A percentile compares a stretch with the other conserved stretches of the same genome.
phyloP scores from a whole-genome alignment of 1,140 invertebrate genomes.

The Lasioglossum albipes region DNA sequence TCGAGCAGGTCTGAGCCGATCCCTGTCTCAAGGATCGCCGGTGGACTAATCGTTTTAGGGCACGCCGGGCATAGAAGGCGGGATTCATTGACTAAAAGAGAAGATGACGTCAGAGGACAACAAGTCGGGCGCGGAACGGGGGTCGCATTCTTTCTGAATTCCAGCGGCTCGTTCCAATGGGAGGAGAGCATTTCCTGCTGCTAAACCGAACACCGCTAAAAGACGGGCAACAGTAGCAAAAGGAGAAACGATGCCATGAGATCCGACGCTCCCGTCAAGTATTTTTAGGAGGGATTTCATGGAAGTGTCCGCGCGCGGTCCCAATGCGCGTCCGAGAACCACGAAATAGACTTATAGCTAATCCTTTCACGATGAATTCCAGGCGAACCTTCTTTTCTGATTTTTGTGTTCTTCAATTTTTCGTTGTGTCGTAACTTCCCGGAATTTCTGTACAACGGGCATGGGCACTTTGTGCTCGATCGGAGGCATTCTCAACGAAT shows the following conservation, averaged over 20 bases:
- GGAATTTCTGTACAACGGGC: slow-evolving; percentile 8
- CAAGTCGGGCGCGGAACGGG: slow-evolving; percentile 45
- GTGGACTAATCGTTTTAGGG: slow-evolving; percentile 41
- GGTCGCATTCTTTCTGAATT: slow-evolving; percentile 68
- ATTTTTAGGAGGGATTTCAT: slow-evolving; percentile 58
- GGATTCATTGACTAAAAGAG: slow-evolving; percentile 65
- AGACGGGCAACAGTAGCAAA: slow-evolving; percentile 31
- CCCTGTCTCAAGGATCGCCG: background rate
- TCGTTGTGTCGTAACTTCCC: background rate
- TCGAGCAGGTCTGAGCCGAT: background rate
- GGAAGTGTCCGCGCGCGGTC: slow-evolving; percentile 28
- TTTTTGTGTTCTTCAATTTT: too few species aligned
- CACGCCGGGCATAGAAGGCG: slow-evolving; percentile 12
- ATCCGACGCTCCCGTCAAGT: slow-evolving; percentile 48
- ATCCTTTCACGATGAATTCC: slow-evolving; percentile 8
- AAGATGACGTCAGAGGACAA: slow-evolving; percentile 64
- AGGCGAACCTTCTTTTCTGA: background rate
- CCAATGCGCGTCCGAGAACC: slow-evolving; percentile 8
- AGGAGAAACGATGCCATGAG: slow-evolving; percentile 31
- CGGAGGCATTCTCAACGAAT: too few species aligned
- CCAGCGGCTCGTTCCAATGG: slow-evolving; percentile 61
- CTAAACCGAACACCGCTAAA: slow-evolving; percentile 31
- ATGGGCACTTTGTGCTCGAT: too few species aligned
- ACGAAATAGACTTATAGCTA: background rate
- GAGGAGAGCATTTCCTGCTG: slow-evolving; percentile 66